phyloP scores from a whole-genome alignment of 2,888 invertebrate species.

The Acanthacorydalis orientalis region DNA sequence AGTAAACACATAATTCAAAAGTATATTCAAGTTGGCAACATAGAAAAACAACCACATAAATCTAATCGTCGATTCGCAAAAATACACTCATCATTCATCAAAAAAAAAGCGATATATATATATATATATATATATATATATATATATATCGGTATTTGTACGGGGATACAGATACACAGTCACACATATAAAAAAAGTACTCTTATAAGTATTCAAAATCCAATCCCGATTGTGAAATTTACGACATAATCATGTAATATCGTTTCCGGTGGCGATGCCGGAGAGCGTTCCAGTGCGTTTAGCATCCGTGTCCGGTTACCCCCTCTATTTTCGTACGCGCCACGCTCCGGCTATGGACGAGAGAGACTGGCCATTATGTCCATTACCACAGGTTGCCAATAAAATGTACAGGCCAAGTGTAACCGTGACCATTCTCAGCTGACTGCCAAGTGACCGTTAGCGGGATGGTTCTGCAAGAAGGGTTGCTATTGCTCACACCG shows the following conservation, averaged over 20 bases:
- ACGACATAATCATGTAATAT: conserved; percentile 7
- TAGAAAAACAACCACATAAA: too few species aligned
- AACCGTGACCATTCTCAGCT: too few species aligned
- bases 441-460: too few species aligned
- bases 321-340: too few species aligned
- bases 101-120: too few species aligned
- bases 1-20: too few species aligned
- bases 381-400: conserved; percentile 7
- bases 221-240: conserved; percentile 1
- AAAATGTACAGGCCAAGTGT: not conserved
- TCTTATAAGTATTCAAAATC: not conserved
- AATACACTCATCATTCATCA: too few species aligned
- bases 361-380: not conserved
- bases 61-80: too few species aligned
- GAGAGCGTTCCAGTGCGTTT: conserved; percentile 7
- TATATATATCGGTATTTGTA: not conserved
- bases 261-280: conserved; percentile 2
- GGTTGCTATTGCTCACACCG: too few species aligned
- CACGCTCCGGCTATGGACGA: not conserved
- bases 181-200: too few species aligned
- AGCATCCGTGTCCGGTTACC: conserved; percentile 2
- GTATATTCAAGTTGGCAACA: too few species aligned
- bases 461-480: too few species aligned
- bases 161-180: not conserved
- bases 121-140: not conserved